These are phyloP conservation scores for Stomatorhinus walkeri DNA, from an alignment of 2,797 vertebrate species.

Conservation along the genomic window DNA sequence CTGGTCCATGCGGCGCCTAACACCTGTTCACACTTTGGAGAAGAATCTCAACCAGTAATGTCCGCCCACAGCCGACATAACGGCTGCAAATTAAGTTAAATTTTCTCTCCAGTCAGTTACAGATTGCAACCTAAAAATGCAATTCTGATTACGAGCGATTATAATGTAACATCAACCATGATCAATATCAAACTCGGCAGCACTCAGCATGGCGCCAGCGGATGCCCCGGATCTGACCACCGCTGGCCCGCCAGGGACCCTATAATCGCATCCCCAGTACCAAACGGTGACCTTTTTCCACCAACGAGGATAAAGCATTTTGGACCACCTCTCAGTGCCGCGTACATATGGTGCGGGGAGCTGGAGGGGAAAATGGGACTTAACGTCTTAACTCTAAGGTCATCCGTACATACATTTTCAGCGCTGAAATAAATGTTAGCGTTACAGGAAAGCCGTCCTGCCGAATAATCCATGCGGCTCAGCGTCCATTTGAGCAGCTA, in stretches of 20 bases:
- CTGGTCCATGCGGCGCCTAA: slow-evolving; percentile 7
- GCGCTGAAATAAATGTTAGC: background rate
- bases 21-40: slow-evolving; percentile 16
- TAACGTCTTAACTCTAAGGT: background rate
- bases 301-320: background rate
- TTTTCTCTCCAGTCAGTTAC: background rate
- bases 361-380: background rate
- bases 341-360: background rate
- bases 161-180: background rate
- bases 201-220: background rate
- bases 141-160: background rate
- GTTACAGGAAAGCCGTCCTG: background rate
- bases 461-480: background rate
- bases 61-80: background rate
- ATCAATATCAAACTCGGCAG: background rate
- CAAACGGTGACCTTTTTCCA: background rate
- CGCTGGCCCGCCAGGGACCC: background rate
- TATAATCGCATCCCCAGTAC: background rate
- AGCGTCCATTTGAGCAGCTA: background rate
- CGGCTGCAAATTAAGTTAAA: background rate
- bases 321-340: background rate
- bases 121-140: background rate
- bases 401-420: background rate
- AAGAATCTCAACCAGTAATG: background rate
- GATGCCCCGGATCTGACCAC: background rate